Evolutionary conservation across 2,888 invertebrate genomes (phyloP), one percentile per base, ranked within the genome.

Genomic region (Portevinia maculata): DNA sequence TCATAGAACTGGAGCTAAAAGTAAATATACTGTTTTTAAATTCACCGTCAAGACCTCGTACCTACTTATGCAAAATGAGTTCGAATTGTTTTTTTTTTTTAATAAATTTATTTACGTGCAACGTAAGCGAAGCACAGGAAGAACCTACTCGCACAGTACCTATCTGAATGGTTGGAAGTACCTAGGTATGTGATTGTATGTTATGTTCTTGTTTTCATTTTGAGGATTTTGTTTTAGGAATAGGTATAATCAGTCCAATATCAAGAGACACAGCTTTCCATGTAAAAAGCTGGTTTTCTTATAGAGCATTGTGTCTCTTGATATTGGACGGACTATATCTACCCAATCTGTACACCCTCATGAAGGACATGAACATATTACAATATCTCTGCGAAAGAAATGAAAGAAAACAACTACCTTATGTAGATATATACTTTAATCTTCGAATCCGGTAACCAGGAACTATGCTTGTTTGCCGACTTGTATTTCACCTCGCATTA

Each of bases 41-140:
- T 55, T 17, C n/a, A 5, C 55, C 34, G 24, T 3, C 15, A 50
- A 37, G 37, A 11, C 17, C 13, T 50, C 48, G 6, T 37, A 34
- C 34, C 1, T 21, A 9, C 24, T 1, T 32, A 9, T 34, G 4
- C 21, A 11, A 50, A 34, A 50, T 46, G 65, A 11, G 55, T 34
- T 44, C 39, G 65, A 39, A 48, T 76, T 70, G 17, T 50, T 64
- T 64, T 65, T 41, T 50, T 62, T 53, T 57, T 75, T 50, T 65
- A 60, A 69, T 71, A 83, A 76, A 73, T 76, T 67, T 76, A 71
- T 73, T 71, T 83, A 83, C 71, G 59, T 57, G 81, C 65, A 76
- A 76, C 65, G 59, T 75, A 64, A 50, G 41, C 79, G 37, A 32
- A 48, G 28, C 48, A 62, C 21, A 57, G 55, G 50, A 62, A 60